Conservation (phyloP, 1,140 invertebrate genomes). For the Bilobella aurantiaca region DNA sequence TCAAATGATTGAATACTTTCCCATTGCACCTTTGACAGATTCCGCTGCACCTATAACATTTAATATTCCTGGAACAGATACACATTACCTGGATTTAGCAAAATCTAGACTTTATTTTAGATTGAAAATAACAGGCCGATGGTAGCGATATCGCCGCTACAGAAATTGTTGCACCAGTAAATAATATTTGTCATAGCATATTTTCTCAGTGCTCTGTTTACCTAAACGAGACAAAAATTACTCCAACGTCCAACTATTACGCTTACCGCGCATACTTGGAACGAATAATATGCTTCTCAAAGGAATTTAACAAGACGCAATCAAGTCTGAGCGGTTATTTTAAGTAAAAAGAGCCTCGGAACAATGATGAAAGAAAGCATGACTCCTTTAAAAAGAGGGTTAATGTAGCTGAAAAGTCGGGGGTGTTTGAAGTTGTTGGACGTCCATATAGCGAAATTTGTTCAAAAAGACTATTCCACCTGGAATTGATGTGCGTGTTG, state of each 20-base stretch:
- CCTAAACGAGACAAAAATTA: constrained; percentile 42
- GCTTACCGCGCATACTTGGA: constrained; percentile 42
- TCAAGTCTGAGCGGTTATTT: constrained; percentile 37
- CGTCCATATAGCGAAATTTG: constrained; percentile 20
- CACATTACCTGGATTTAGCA: not conserved
- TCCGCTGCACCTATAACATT: not conserved
- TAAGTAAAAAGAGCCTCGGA: constrained; percentile 35
- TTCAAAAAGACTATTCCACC: constrained; percentile 21
- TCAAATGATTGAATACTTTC: too few relatives aligned
- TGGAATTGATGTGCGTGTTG: constrained; percentile 16
- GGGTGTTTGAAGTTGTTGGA: constrained; percentile 33
- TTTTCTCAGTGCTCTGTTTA: constrained; percentile 42
- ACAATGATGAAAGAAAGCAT: constrained; percentile 30
- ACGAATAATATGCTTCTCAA: constrained; percentile 40
- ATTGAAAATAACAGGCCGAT: not conserved
- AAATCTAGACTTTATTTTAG: not conserved
- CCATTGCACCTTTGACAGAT: too few relatives aligned
- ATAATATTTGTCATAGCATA: constrained; percentile 40
- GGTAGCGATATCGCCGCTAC: not conserved
- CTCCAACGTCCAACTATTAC: constrained; percentile 41
- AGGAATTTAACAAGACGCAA: constrained; percentile 37
- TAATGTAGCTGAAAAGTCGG: constrained; percentile 27
- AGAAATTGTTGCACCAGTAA: not conserved
- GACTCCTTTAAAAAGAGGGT: constrained; percentile 30
- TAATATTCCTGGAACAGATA: not conserved